Base-by-base conservation (phyloP, 2,888 invertebrate species). In the Drosophila longiperda region DNA sequence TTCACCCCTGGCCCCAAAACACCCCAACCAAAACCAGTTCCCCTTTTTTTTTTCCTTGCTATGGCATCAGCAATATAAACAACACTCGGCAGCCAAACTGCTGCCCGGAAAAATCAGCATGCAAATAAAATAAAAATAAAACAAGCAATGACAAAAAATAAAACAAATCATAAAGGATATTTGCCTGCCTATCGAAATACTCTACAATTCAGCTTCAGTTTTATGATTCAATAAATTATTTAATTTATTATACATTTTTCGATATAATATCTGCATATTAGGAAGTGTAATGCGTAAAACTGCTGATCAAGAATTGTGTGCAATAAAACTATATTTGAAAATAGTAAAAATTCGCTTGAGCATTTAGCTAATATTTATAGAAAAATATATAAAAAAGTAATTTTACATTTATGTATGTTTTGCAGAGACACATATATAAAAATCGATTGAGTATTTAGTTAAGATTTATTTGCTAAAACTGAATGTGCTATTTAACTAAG, bases 41-140 rank as follows among this genome's bases (percentile, higher is more conserved):
- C 58, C 50, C 50, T 29, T 49, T 49, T 45, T 33, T 17, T 53
- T 34, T 42, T 54, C 52, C 38, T 62, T 54, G 48, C 71, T 60
- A 53, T 8, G 72, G 70, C 71, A 62, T 70, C 73, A 62, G 73
- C 87, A 64, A 80, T 71, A 83, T 72, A 83, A 88, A 87, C 83
- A 84, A 78, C 82, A 73, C 68, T 78, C 72, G 33, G 69, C 79
- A 78, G 83, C 80, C 80, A 83, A 79, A 78, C 83, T 75, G 84
- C 38, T 80, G 70, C 70, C 75, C 79, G 78, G 84, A 75, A 76
- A 83, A 86, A 83, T 86, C 83, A 78, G 87, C 87, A 88, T 80
- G 84, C 87, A 86, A 83, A 85, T 85, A 86, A 85, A 82, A 85
- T 88, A 79, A 75, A 80, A 77, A 80, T 83, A 80, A 67, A 68